A percentile compares a stretch with the other conserved stretches of the same genome.
These are phyloP conservation scores for Norana najaformis DNA, from an alignment of 2,888 invertebrate species.

Conservation along the genomic window DNA sequence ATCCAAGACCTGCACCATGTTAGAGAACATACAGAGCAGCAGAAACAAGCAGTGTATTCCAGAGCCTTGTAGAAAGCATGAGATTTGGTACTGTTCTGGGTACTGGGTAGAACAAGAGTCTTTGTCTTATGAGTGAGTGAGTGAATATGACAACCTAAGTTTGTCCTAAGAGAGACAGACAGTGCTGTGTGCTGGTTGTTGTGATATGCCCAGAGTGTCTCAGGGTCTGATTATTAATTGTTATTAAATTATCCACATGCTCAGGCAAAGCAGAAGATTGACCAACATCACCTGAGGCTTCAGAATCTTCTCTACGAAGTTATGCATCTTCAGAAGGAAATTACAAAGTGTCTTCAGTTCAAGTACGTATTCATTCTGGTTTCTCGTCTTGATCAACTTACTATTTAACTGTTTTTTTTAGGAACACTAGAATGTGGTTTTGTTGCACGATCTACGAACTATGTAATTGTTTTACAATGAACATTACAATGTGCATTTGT, in stretches of 20 bases:
- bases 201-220: background rate
- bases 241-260: conserved; percentile 17
- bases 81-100: too few relatives aligned
- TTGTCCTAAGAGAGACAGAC: background rate
- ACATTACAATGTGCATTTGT: too few relatives aligned
- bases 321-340: conserved; percentile 89
- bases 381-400: background rate
- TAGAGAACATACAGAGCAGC: too few relatives aligned
- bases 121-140: too few relatives aligned
- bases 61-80: too few relatives aligned
- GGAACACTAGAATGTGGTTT: too few relatives aligned
- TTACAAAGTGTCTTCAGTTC: conserved; percentile 90
- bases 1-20: too few relatives aligned
- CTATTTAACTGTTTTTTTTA: background rate
- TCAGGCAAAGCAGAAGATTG: conserved; percentile 81
- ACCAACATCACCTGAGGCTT: conserved; percentile 83
- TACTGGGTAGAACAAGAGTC: background rate
- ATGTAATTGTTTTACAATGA: too few relatives aligned
- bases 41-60: too few relatives aligned
- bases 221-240: background rate
- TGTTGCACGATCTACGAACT: too few relatives aligned
- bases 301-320: conserved; percentile 93
- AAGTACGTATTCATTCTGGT: conserved; percentile 69
- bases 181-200: background rate
- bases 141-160: too few relatives aligned